Conservation (phyloP, 2,797 vertebrate species). For the Balearica regulorum region DNA sequence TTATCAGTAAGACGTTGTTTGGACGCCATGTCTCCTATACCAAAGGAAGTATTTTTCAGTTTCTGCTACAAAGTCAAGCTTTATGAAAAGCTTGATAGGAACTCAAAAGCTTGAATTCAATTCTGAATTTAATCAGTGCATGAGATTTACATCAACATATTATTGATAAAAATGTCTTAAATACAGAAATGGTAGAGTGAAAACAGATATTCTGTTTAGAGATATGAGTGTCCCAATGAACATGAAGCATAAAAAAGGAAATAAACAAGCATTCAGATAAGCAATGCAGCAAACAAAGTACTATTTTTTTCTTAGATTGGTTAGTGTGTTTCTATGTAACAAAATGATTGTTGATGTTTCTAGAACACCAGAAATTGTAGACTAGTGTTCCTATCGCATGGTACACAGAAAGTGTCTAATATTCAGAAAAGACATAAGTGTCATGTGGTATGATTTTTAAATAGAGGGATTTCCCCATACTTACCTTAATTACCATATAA, state of each 20-base stretch:
- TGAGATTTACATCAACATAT: not conserved
- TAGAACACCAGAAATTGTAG: not conserved
- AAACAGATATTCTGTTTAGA: not conserved
- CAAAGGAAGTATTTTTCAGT: not conserved
- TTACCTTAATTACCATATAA: not conserved
- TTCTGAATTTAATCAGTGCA: not conserved
- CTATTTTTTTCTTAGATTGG: not conserved
- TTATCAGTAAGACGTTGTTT: not conserved
- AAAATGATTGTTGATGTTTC: not conserved
- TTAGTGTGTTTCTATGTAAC: not conserved
- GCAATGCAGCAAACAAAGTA: not conserved
- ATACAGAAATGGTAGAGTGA: not conserved
- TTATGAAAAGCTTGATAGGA: not conserved
- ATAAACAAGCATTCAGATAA: not conserved
- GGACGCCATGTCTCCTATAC: not conserved
- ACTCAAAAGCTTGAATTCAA: not conserved
- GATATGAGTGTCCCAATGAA: not conserved
- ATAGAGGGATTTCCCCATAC: not conserved
- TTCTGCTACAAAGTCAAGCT: not conserved
- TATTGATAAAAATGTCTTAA: not conserved
- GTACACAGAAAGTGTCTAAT: not conserved
- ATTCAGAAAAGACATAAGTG: not conserved
- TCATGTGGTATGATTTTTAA: not conserved
- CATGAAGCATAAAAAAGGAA: not conserved
- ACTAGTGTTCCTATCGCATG: not conserved